Evolutionary conservation across 2,113 vertebrate genomes (phyloP), one percentile per base, ranked within the genome.

Genomic region (Mesoclemmys tuberculata): DNA sequence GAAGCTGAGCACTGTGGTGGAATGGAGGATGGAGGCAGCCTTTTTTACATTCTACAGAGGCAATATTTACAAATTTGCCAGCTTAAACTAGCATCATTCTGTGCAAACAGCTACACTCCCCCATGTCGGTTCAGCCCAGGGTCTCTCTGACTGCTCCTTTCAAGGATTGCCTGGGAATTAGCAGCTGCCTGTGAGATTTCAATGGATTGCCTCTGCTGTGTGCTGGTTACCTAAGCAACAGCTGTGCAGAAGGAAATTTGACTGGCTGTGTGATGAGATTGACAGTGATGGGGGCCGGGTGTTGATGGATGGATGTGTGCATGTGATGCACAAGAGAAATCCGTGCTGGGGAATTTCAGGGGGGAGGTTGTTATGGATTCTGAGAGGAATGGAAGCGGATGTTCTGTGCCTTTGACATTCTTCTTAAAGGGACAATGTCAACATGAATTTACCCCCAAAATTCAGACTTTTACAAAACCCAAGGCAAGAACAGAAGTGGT

Each of bases 61-160:
- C 52, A 31, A 44, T 74, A 41, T 46, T 46, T n/a, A 38, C n/a
- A 38, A 68, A 71, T n/a, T 19, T 38, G 18, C 64, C 64, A 71
- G 64, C 64, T 71, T 38, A 22, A 38, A 56, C 27, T 51, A 77
- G 35, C n/a, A 48, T 58, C 29, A 64, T 52, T 79, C 24, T 80
- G 68, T 80, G 56, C 49, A n/a, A 52, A 80, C 68, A 13, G 58
- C 55, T 44, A 52, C 41, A 16, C 77, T 24, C 22, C 79, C 0
- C 8, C 22, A 11, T 5, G 8, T 46, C 0, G 7, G 71, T 78
- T 79, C 1, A 11, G 0, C 13, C 71, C 78, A 4, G 1, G 11
- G 38, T 27, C 29, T 11, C 64, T 58, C 56, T 7, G 1, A 75
- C 55, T 0, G 41, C 26, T 48, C 26, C 31, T 41, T 21, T 54